Conservation (phyloP, 2,797 vertebrate genomes). For the Xiphophorus birchmanni region DNA sequence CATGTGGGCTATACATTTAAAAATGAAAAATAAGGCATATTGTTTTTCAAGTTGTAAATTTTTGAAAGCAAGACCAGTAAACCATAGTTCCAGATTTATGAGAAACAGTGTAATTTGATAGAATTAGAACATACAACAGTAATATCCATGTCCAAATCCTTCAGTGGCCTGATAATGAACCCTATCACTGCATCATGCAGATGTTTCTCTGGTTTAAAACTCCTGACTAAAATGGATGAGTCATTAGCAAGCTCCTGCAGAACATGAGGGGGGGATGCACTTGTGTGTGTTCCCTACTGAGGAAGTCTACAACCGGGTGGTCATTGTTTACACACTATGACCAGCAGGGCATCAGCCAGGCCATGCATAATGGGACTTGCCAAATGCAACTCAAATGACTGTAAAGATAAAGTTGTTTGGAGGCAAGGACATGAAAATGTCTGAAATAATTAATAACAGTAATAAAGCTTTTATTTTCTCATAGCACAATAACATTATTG, state of each 20-base stretch:
- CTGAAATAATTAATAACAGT: not conserved
- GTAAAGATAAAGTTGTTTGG: not conserved
- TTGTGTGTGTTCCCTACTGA: not conserved
- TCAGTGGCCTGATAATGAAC: not conserved
- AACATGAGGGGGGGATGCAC: not conserved
- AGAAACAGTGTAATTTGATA: not conserved
- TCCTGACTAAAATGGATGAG: not conserved
- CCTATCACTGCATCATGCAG: not conserved
- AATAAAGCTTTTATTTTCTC: not conserved
- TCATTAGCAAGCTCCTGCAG: not conserved
- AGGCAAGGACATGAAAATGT: not conserved
- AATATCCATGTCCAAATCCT: not conserved
- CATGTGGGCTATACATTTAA: conserved; percentile 37
- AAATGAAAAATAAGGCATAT: not conserved
- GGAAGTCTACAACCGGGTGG: not conserved
- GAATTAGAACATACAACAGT: not conserved
- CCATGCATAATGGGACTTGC: not conserved
- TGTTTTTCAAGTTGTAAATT: conserved; percentile 31
- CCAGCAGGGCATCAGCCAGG: not conserved
- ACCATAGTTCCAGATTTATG: not conserved
- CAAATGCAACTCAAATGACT: not conserved
- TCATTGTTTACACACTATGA: not conserved
- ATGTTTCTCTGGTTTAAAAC: not conserved
- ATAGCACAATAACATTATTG: not conserved
- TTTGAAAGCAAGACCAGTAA: not conserved